phyloP scores from a whole-genome alignment of 2,797 vertebrate genomes.

The Paguma larvata region DNA sequence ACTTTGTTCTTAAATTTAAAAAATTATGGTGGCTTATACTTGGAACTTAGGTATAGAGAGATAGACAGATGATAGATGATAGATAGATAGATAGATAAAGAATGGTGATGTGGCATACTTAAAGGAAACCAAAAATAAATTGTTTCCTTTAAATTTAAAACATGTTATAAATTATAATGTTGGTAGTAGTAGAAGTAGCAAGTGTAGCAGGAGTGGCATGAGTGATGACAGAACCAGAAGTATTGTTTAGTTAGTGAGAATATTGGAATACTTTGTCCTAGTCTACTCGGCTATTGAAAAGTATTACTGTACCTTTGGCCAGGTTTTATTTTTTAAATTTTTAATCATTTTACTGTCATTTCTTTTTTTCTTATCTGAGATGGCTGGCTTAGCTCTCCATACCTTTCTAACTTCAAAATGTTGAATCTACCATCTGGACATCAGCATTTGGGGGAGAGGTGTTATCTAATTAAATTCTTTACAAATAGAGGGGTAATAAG shows the following conservation, averaged over 20 bases:
- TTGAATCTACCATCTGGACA: not conserved
- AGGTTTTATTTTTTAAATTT: not conserved
- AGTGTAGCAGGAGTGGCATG: not conserved
- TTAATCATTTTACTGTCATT: not conserved
- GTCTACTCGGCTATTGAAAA: not conserved
- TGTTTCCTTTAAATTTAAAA: not conserved
- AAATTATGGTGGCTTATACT: not conserved
- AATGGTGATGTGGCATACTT: not conserved
- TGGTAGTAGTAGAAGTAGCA: not conserved
- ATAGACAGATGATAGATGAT: not conserved
- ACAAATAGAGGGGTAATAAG: not conserved
- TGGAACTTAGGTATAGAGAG: not conserved
- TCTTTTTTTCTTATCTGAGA: not conserved
- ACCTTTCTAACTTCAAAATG: not conserved
- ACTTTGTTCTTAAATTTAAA: not conserved
- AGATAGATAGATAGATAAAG: not conserved
- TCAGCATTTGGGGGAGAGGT: not conserved
- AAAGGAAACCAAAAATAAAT: not conserved
- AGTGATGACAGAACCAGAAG: not conserved
- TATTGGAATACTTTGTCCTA: not conserved
- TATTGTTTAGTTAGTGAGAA: not conserved
- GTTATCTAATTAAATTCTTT: not conserved
- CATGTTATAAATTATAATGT: not conserved
- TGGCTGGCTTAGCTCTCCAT: not conserved
- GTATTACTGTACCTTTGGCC: not conserved